Percentiles rank a stretch among this genome's conserved stretches.
Evolutionary conservation across 2,113 vertebrate species (phyloP).

Genomic region (Microtus richardsoni): DNA sequence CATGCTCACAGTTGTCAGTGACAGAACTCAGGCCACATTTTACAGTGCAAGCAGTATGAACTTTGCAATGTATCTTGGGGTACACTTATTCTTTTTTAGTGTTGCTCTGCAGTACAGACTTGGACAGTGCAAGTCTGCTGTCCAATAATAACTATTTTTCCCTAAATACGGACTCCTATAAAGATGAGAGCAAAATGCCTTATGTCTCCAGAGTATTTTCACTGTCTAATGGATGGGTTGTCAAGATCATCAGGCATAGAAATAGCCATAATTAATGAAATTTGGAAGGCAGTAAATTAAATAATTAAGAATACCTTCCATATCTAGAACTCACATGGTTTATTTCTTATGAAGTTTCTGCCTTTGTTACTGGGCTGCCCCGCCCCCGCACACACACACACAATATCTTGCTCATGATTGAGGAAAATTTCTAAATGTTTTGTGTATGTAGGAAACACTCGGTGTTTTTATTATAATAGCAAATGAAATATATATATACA

Average conservation of each 20-base stretch:
- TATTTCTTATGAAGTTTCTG: neutral
- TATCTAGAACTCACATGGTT: neutral
- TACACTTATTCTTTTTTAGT: neutral
- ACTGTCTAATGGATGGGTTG: neutral
- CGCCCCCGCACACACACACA: neutral
- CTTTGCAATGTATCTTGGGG: neutral
- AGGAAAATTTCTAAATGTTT: neutral
- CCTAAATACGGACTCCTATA: neutral
- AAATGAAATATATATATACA: neutral
- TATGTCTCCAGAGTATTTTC: conserved; percentile 17
- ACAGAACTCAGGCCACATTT: neutral
- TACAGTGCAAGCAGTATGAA: neutral
- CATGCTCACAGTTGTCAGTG: neutral
- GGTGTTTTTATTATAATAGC: neutral
- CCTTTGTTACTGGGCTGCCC: neutral
- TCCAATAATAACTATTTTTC: neutral
- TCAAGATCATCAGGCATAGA: conserved; percentile 1
- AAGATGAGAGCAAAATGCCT: neutral
- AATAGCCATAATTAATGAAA: conserved; percentile 1
- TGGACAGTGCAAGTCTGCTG: neutral
- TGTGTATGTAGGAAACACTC: conserved; percentile 20
- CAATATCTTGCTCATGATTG: neutral
- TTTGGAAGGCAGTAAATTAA: neutral
- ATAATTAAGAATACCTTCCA: neutral
- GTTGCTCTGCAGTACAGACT: neutral